Base-by-base conservation (phyloP, 2,888 invertebrate species). In the Melanchra persicariae region DNA sequence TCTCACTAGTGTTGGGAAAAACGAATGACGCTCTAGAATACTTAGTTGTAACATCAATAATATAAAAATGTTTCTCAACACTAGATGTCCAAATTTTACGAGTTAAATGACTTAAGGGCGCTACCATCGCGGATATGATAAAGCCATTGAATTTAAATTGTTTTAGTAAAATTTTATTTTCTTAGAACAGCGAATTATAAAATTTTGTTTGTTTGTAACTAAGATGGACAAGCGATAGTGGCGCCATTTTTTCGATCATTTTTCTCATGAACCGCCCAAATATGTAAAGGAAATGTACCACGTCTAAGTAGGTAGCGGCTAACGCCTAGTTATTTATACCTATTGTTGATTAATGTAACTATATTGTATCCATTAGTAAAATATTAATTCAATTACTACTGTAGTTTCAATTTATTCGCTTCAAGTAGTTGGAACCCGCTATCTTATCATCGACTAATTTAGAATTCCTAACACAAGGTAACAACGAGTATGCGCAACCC, bases 361-460 rank as follows among this genome's bases (percentile, higher is more conserved):
- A 89, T 91, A 91, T 89, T 94, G 92, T 95, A 95, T 92, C 92
- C 92, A 94, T 94, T 95, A 95, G 94, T 93, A 92, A 95, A 95
- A 94, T 93, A 94, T 92, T 88, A 89, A 91, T 85, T 86, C 87
- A 86, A 89, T 85, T 85, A 85, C 45, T 63, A 30, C 6, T 61
- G 63, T 76, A 69, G 88, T 90, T 87, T 83, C 43, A 70, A 80
- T 79, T 45, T 68, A 63, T 37, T 49, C 12, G n/a, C 40, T 59
- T 37, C 4, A 49, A 19, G 24, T 55, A 57, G 37, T 51, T 74
- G 4, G 22, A 45, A 34, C 55, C 63, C 15, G 17, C 40, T 49
- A 49, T 30, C 47, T n/a, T 30, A 47, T 12, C 24, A 58, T 17
- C 40, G 17, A 7, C 10, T 26, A 26, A 7, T 45, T 26, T 6